Evolutionary conservation across 2,113 vertebrate species (phyloP).

Genomic region (Tonatia bakeri): DNA sequence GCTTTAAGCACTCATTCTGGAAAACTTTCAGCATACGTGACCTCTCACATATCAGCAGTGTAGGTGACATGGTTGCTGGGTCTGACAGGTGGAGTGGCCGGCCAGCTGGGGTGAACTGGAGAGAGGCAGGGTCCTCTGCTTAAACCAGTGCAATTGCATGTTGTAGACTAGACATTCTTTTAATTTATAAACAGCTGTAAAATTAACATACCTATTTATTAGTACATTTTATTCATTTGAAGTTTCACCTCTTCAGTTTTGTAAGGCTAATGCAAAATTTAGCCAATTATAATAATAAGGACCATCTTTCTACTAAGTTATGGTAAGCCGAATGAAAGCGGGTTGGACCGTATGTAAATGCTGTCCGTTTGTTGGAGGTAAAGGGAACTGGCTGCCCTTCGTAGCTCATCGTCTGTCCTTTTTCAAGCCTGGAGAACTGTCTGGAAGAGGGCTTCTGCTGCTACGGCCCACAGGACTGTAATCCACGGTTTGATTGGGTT

Average conservation of each 20-base stretch:
- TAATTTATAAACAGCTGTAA: not conserved
- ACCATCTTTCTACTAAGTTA: not conserved
- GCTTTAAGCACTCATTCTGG: not conserved
- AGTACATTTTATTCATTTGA: not conserved
- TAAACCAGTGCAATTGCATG: not conserved
- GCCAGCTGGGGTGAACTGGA: not conserved
- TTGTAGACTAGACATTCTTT: not conserved
- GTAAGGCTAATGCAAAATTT: not conserved
- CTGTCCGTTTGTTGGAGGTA: not conserved
- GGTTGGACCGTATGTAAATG: not conserved
- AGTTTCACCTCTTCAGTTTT: not conserved
- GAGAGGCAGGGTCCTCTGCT: not conserved
- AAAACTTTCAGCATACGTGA: not conserved
- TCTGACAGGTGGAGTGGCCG: not conserved
- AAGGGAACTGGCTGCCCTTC: not conserved
- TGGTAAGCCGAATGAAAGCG: not conserved
- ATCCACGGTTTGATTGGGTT: not conserved
- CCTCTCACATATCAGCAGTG: not conserved
- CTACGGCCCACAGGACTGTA: not conserved
- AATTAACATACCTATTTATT: not conserved
- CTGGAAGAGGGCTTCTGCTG: not conserved
- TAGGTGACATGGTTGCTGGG: not conserved
- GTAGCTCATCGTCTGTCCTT: not conserved
- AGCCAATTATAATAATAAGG: not conserved
- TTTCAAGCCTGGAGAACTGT: not conserved